Evolutionary conservation across 2,888 invertebrate species (phyloP).

Genomic region (Cephalotes varians): DNA sequence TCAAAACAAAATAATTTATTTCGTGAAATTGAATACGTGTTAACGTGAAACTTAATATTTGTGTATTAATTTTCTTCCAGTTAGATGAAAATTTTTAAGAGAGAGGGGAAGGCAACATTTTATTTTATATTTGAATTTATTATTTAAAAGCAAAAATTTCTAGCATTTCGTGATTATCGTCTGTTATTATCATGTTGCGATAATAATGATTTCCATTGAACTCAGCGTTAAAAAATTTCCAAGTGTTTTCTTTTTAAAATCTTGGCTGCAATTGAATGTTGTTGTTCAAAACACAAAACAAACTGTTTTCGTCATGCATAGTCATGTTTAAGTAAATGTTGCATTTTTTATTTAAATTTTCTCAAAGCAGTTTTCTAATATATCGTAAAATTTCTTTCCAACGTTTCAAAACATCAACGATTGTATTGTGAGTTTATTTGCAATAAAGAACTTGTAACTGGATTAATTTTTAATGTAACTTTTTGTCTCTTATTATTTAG

Average conservation of each 20-base stretch:
- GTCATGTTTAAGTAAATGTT: background rate
- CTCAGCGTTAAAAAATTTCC: background rate
- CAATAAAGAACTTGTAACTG: background rate
- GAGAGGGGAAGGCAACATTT: background rate
- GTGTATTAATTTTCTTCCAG: background rate
- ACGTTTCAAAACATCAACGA: background rate
- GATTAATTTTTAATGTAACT: constrained; percentile 11
- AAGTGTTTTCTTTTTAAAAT: background rate
- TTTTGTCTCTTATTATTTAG: background rate
- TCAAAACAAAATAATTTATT: background rate
- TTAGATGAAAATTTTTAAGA: background rate
- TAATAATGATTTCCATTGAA: background rate
- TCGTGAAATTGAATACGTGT: background rate
- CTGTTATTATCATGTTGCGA: constrained; percentile 4
- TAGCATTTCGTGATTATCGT: background rate
- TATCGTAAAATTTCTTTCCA: background rate
- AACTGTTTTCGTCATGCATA: background rate
- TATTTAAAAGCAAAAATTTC: background rate
- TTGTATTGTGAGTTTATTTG: background rate
- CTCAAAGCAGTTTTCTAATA: background rate
- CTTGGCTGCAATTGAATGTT: background rate
- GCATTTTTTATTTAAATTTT: constrained; percentile 19
- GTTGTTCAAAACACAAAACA: background rate
- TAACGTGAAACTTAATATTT: background rate
- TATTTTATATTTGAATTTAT: background rate